Base-by-base conservation (phyloP, 2,888 invertebrate genomes). In the Folsomia candida region DNA sequence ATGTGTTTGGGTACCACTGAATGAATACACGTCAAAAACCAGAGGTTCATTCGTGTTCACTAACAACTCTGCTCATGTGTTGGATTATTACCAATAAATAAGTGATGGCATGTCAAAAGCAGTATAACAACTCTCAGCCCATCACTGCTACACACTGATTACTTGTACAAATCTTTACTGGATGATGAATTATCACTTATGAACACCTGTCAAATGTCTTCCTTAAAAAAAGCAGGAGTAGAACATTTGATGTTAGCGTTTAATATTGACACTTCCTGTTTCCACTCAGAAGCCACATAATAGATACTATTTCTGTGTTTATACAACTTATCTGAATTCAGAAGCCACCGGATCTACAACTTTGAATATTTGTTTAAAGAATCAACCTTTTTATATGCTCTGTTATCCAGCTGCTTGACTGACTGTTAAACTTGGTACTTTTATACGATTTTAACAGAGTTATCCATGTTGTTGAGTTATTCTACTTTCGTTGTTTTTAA, bases 1-100 rank as follows among this genome's bases (percentile, higher is more conserved):
- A 70, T 57, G 67, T 62, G 6, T 70, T 70, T 22, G 70, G 69
- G 9, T 69, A 67, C 57, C 59, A 54, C 27, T 66, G 29, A 27
- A 20, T 54, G 20, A 54, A 6, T n/a, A 37, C 37, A 4, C 37
- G 14, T 14, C 37, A 4, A 37, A 37, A 37, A 37, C 14, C 14
- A 37, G 14, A 37, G 14, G 37, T 37, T 37, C 14, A 14, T 22
- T 54, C 54, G 11, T 54, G 54, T 54, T 54, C 54, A 54, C n/a
- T n/a, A n/a, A n/a, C n/a, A n/a, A n/a, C n/a, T n/a, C n/a, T n/a
- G 6, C 18, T 54, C 22, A 54, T 54, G 54, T 54, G 20, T 54
- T 54, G 18, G 20, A 20, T 54, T 6, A 4, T 20, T 18, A 54
- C 20, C 54, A 22, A n/a, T 18, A 6, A 22, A 22, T 4, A 54